A percentile compares a stretch with the other conserved stretches of the same genome.
Conservation (phyloP, 2,113 vertebrate genomes). For the Theropithecus gelada region DNA sequence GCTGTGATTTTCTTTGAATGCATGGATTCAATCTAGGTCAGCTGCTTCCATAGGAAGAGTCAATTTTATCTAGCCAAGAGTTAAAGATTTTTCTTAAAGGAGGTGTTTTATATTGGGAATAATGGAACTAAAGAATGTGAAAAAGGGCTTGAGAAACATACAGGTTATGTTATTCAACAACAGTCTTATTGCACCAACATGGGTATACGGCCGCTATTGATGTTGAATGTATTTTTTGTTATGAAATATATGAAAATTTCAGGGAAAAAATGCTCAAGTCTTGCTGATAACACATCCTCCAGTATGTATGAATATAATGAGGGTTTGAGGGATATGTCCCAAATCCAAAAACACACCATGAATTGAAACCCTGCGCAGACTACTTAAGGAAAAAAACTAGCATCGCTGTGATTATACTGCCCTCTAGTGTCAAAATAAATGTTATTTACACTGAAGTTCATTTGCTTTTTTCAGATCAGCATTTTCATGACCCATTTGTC, state of each 20-base stretch:
- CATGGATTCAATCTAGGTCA: neutral
- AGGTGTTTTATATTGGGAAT: neutral
- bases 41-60: neutral
- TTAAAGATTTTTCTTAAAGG: neutral
- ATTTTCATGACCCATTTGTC: slow-evolving; percentile 99
- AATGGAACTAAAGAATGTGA: neutral
- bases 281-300: neutral
- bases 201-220: neutral
- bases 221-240: neutral
- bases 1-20: neutral
- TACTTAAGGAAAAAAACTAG: accelerated
- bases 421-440: slow-evolving; percentile 73
- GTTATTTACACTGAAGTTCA: neutral
- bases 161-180: too few relatives aligned
- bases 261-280: neutral
- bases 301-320: neutral
- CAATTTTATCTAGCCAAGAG: neutral
- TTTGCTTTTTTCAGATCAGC: slow-evolving; percentile 89
- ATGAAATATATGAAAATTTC: neutral
- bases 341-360: neutral
- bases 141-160: neutral
- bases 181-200: neutral
- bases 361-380: neutral
- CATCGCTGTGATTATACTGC: slow-evolving; percentile 62
- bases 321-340: neutral